These are phyloP conservation scores for Drosophila busckii DNA, from an alignment of 1,140 invertebrate species.

Conservation along the genomic window DNA sequence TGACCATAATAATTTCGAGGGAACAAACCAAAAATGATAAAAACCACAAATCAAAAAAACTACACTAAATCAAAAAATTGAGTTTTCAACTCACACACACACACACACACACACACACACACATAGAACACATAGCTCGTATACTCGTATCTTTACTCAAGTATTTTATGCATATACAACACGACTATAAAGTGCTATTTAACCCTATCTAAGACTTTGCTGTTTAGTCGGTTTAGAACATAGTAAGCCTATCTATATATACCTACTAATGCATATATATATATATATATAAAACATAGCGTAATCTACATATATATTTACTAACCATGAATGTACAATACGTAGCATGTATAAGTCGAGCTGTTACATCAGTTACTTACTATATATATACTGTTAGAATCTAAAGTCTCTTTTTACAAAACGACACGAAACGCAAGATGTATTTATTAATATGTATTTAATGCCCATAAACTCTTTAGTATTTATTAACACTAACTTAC, in stretches of 20 bases:
- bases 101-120: slow-evolving; percentile 6
- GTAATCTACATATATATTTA: slow-evolving; percentile 21
- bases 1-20: slow-evolving; percentile 45
- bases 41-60: slow-evolving; percentile 7
- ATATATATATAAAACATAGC: slow-evolving; percentile 32
- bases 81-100: background rate
- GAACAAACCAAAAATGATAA: slow-evolving; percentile 42
- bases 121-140: slow-evolving; percentile 43
- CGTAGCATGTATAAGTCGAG: background rate
- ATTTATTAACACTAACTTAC: slow-evolving; percentile 38
- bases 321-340: slow-evolving; percentile 5
- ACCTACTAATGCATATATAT: slow-evolving; percentile 43
- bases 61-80: slow-evolving; percentile 5
- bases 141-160: slow-evolving; percentile 69
- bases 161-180: slow-evolving; percentile 63
- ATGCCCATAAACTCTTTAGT: slow-evolving; percentile 50
- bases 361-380: slow-evolving; percentile 17
- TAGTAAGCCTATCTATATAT: too few relatives aligned
- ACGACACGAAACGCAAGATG: slow-evolving; percentile 57
- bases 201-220: slow-evolving; percentile 68
- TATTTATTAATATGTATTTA: slow-evolving; percentile 58
- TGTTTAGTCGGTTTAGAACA: slow-evolving; percentile 46
- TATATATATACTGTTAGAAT: slow-evolving; percentile 6
- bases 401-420: slow-evolving; percentile 18
- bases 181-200: slow-evolving; percentile 69